Percentiles rank a stretch among this genome's conserved stretches.
phyloP scores from a whole-genome alignment of 2,888 invertebrate genomes.

The Drosophila tripunctata region DNA sequence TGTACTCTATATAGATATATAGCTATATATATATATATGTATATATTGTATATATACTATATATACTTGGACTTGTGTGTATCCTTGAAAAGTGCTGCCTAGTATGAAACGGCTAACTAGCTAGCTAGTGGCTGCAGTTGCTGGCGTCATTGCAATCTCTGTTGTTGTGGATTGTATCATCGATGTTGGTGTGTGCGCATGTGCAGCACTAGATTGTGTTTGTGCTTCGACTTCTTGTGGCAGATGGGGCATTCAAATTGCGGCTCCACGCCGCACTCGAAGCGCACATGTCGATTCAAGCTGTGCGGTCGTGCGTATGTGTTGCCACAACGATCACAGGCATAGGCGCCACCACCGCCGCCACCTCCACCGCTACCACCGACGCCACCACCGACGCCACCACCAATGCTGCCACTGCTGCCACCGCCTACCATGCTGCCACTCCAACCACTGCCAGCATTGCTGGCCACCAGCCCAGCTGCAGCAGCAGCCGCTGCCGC shows the following conservation, averaged over 20 bases:
- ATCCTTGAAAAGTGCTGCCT: constrained; percentile 37
- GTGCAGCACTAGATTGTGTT: constrained; percentile 85
- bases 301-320: constrained; percentile 86
- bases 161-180: constrained; percentile 83
- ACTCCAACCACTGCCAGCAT: constrained; percentile 14
- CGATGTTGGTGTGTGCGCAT: constrained; percentile 85
- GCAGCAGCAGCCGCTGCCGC: constrained; percentile 50
- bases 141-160: constrained; percentile 69
- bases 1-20: too few species aligned
- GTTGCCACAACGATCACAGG: constrained; percentile 86
- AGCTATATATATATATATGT: too few species aligned
- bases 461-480: constrained; percentile 34
- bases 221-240: constrained; percentile 86
- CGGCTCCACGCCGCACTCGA: constrained; percentile 87
- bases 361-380: constrained; percentile 46
- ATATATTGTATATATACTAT: too few species aligned
- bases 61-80: constrained; percentile 26
- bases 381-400: constrained; percentile 5
- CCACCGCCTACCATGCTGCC: constrained; percentile 23
- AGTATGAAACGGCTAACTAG: constrained; percentile 40
- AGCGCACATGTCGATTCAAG: constrained; percentile 86
- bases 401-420: constrained; percentile 30
- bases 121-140: constrained; percentile 49
- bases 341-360: constrained; percentile 82
- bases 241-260: constrained; percentile 87